phyloP scores from a whole-genome alignment of 2,888 invertebrate genomes.

The Autographa gamma region DNA sequence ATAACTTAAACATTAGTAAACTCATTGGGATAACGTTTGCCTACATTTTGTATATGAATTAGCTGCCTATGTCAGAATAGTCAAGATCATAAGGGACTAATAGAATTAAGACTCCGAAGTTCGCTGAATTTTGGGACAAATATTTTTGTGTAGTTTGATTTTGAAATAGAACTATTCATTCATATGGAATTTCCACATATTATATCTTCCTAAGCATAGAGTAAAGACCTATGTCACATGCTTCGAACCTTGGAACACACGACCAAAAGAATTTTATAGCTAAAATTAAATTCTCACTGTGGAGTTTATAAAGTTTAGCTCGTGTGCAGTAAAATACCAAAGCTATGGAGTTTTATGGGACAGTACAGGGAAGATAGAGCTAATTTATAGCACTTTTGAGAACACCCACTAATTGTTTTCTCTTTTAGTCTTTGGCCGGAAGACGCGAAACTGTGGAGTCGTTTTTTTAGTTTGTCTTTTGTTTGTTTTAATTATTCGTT shows the following conservation, averaged over 20 bases:
- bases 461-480: not conserved
- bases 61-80: too few relatives aligned
- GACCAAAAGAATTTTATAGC: conserved; percentile 3
- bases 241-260: conserved; percentile 12
- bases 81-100: too few relatives aligned
- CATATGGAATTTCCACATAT: not conserved
- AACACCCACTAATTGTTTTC: conserved; percentile 60
- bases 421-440: conserved; percentile 41
- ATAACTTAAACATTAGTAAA: too few relatives aligned
- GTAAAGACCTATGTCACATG: not conserved
- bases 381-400: conserved; percentile 57
- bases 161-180: too few relatives aligned
- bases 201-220: not conserved
- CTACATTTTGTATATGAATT: too few relatives aligned
- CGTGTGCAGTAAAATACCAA: conserved; percentile 54
- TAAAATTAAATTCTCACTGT: conserved; percentile 31
- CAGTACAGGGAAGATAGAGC: conserved; percentile 54
- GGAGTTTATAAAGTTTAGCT: conserved; percentile 36
- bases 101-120: too few relatives aligned
- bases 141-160: too few relatives aligned
- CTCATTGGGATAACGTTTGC: too few relatives aligned
- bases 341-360: conserved; percentile 56
- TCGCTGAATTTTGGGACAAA: too few relatives aligned
- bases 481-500: not conserved
- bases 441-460: conserved; percentile 31